phyloP scores from a whole-genome alignment of 2,888 invertebrate species.

The Torymus aiolomorphi region DNA sequence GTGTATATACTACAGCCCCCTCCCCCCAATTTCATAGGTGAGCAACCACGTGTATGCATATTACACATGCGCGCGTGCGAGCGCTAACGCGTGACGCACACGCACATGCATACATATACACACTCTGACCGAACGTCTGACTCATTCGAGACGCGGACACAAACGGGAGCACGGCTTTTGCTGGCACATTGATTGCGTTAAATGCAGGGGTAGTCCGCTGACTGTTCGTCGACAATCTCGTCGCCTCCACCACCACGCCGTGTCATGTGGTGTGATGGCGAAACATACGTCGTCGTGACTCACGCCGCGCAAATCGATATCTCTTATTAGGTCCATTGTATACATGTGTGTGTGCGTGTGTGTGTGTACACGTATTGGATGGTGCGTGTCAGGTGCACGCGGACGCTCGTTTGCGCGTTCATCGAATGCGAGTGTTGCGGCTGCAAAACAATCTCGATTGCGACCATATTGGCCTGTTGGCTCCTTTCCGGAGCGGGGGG shows the following conservation, averaged over 20 bases:
- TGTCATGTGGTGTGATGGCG: conserved; percentile 36
- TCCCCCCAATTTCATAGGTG: conserved; percentile 6
- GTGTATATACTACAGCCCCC: background rate
- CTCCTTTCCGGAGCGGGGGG: too few species aligned
- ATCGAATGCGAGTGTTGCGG: too few species aligned
- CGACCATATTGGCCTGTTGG: too few species aligned
- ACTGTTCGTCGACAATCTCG: conserved; percentile 43
- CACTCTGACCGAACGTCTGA: background rate
- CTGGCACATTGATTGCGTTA: conserved; percentile 46
- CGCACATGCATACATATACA: background rate
- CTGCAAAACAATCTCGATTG: too few species aligned
- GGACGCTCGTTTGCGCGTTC: too few species aligned
- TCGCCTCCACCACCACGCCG: conserved; percentile 14
- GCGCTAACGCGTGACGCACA: background rate
- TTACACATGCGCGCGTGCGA: too few species aligned
- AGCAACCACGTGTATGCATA: background rate
- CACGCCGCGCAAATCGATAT: conserved; percentile 44
- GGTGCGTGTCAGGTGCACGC: too few species aligned
- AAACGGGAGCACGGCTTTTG: too few species aligned
- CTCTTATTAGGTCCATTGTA: conserved; percentile 25
- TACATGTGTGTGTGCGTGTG: too few species aligned
- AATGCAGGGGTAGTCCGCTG: conserved; percentile 37
- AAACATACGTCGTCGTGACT: conserved; percentile 48
- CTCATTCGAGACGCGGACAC: background rate
- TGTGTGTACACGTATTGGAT: too few species aligned